Base-by-base conservation (phyloP, 2,888 invertebrate species). In the Andrena minutula region DNA sequence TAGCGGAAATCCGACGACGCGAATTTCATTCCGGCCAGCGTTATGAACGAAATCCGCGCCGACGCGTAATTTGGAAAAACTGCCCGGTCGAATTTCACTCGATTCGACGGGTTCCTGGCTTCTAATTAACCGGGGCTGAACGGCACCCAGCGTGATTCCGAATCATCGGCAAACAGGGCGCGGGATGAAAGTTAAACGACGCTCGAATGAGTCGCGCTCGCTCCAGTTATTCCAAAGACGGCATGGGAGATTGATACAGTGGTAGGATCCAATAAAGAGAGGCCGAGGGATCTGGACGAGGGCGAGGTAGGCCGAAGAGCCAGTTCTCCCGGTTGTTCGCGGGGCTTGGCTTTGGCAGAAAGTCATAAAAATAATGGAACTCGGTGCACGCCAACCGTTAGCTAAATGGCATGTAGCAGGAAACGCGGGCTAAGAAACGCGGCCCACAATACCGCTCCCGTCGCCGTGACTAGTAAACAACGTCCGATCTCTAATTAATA, bases 351-450 rank as follows among this genome's bases (percentile, higher is more conserved):
- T 91, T 91, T 90, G 90, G 90, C 88, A 88, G 86, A 90, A 91
- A 90, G 92, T 90, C 90, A 91, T 92, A 91, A 93, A 93, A 93
- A 92, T 92, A 92, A 93, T 92, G 90, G 89, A 90, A 90, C 89
- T 86, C 86, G 87, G 86, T 89, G 91, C 88, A 90, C 86, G 86
- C 47, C 83, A 90, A 86, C 89, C 89, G 90, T 90, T 90, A 89
- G 89, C 89, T 92, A 92, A 93, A 92, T 91, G 90, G 91, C 92
- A 91, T 90, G 92, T 92, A 92, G 91, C 90, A 89, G 91, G 89
- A 87, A 90, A 88, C 87, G 89, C 85, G 81, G 85, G 75, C 86
- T 79, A 76, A 84, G 81, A 85, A 85, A 77, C 65, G 49, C 56
- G 64, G 70, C 71, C 81, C 60, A 61, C 85, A 56, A 84, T 79